phyloP scores from a whole-genome alignment of 1,140 invertebrate genomes.

The Bombus fervidus region DNA sequence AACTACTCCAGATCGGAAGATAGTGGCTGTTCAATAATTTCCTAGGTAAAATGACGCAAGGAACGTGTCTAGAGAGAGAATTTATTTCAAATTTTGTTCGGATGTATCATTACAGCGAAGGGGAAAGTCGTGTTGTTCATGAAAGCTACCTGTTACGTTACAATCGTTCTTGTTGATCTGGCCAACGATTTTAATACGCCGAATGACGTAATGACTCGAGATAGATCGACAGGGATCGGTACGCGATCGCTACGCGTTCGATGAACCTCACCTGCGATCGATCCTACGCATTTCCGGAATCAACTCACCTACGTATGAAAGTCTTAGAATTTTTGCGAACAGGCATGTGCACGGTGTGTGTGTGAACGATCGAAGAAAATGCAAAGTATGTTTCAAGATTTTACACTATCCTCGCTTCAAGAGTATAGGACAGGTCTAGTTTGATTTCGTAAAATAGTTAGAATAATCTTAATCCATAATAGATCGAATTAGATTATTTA shows the following conservation, averaged over 20 bases:
- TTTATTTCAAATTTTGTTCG: background rate
- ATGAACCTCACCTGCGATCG: background rate
- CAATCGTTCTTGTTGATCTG: constrained; percentile 26
- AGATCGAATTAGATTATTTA: too few species aligned
- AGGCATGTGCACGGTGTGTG: too few species aligned
- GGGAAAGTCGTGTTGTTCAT: constrained; percentile 17
- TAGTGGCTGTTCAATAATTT: background rate
- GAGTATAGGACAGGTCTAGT: too few species aligned
- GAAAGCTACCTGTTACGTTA: constrained; percentile 24
- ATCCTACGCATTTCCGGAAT: constrained; percentile 46
- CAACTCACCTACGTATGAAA: constrained; percentile 30
- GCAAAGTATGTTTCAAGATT: too few species aligned
- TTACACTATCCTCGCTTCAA: too few species aligned
- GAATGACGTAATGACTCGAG: constrained; percentile 32
- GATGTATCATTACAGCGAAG: background rate
- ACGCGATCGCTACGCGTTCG: constrained; percentile 17
- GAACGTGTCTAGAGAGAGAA: background rate
- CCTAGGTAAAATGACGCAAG: background rate
- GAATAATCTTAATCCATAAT: too few species aligned
- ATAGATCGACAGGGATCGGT: background rate
- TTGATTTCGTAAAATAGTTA: too few species aligned
- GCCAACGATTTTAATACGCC: background rate
- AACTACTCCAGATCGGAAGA: background rate
- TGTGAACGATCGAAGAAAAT: too few species aligned
- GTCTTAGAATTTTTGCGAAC: background rate